These are phyloP conservation scores for Babylonia areolata DNA, from an alignment of 1,140 invertebrate species.

Conservation along the genomic window DNA sequence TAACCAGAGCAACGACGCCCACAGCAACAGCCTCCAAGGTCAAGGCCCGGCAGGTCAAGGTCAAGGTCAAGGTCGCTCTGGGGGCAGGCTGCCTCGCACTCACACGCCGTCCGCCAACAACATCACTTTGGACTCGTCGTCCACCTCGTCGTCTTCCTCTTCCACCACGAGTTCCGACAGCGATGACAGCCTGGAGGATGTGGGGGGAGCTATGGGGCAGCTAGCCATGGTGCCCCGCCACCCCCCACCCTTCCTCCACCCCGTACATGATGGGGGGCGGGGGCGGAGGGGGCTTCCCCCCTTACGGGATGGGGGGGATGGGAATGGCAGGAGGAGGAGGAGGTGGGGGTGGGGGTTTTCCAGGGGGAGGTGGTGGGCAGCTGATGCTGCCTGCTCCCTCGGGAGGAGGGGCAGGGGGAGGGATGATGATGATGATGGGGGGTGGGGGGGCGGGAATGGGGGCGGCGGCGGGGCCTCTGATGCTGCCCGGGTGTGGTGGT, in stretches of 20 bases:
- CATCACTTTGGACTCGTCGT: constrained; percentile 2
- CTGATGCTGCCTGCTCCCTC: not conserved
- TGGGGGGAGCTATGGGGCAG: not conserved
- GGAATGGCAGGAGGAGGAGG: not conserved
- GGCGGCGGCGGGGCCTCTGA: not conserved
- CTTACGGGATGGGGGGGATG: constrained; percentile 1
- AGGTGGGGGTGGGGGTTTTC: too few species aligned
- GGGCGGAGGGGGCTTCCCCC: not conserved
- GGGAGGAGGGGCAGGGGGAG: not conserved
- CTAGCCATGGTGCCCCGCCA: constrained; percentile 21
- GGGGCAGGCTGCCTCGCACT: not conserved
- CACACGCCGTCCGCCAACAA: not conserved
- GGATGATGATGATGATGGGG: constrained; percentile 21
- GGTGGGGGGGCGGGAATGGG: not conserved
- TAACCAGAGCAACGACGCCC: constrained; percentile 23
- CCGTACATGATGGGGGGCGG: constrained; percentile 24
- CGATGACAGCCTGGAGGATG: not conserved
- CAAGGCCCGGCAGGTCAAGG: not conserved
- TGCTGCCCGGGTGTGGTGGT: not conserved
- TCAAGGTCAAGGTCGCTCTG: too few species aligned
- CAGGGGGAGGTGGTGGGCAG: not conserved
- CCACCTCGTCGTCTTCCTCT: constrained; percentile 10
- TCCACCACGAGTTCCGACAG: not conserved
- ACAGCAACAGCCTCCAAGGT: too few species aligned
- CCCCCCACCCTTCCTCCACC: not conserved